Evolutionary conservation across 2,888 invertebrate genomes (phyloP), one percentile per base, ranked within the genome.

Genomic region (Sceliomorpha sp.): DNA sequence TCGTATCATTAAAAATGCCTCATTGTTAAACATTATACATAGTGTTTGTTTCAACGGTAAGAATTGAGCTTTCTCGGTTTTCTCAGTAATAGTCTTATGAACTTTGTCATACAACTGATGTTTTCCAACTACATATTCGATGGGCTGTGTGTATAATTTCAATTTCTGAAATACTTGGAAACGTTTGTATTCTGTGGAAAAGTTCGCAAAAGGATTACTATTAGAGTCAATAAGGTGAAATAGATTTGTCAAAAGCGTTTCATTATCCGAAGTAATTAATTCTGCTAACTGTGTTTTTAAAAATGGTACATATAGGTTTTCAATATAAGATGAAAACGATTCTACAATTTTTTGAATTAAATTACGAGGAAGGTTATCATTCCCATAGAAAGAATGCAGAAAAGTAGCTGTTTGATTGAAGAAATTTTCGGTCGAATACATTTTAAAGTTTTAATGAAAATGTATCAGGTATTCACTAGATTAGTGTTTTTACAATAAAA

Each of bases 81-180:
- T 17, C 15, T 10, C 26, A 13, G 6, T 26, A 3, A 50, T 13
- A 29, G 12, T 32, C 2, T 24, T 13, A 32, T 47, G 17, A 12
- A 27, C 9, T 42, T 8, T 29, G 1, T 9, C 17, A 12, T 8
- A 29, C 3, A 39, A n/a, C n/a, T 26, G 32, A 7, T 14, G 17
- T 10, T 56, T n/a, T 6, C 55, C 56, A 26, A 56, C 26, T 13
- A 29, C 26, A 56, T 64, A 64, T 13, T 64, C 37, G 0, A 36
- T 10, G n/a, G 51, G 60, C 10, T 60, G 24, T 6, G 9, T 17
- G 6, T 14, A 36, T 15, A 60, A 29, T 24, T 50, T 27, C 6
- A 48, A 36, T 13, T 29, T 42, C 12, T 31, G 1, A 44, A 50
- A 60, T 8, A 14, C 10, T 17, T 31, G 14, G n/a, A 53, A 39